phyloP scores from a whole-genome alignment of 64 coral and sea anemone species.

The Stichodactyla mertensii region DNA sequence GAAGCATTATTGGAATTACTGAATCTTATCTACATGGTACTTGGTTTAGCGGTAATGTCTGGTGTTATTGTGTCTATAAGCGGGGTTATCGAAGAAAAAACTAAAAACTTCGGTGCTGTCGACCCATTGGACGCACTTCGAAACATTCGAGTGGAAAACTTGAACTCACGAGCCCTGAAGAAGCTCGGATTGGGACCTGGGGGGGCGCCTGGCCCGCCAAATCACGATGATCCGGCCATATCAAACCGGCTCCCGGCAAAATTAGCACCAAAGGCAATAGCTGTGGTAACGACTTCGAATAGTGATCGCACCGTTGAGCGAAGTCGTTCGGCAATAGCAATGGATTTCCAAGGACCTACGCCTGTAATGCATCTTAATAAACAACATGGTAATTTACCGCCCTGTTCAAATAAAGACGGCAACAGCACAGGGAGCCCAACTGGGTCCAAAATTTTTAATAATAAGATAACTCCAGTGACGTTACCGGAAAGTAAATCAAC shows the following conservation, averaged over 20 bases:
- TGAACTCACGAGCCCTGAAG: constrained; percentile 82
- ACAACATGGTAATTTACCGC: not conserved
- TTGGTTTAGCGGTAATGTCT: constrained; percentile 97
- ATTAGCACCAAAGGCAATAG: constrained; percentile 1
- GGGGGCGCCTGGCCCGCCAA: not conserved
- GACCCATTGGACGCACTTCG: constrained; percentile 90
- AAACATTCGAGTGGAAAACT: constrained; percentile 77
- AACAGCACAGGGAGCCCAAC: not conserved
- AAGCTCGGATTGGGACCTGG: constrained; percentile 57
- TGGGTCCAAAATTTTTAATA: constrained; percentile 44
- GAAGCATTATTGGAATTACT: constrained; percentile 70
- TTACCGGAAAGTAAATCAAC: not conserved
- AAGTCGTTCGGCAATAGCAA: constrained; percentile 44
- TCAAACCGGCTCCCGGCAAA: constrained; percentile 3
- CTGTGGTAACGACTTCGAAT: not conserved
- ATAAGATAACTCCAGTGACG: constrained; percentile 39
- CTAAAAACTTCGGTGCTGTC: constrained; percentile 69
- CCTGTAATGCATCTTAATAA: constrained; percentile 53
- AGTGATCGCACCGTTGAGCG: constrained; percentile 8
- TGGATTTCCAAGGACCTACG: constrained; percentile 64
- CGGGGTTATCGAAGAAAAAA: constrained; percentile 96
- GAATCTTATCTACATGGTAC: constrained; percentile 89
- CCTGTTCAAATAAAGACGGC: not conserved
- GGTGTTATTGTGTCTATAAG: constrained; percentile 94
- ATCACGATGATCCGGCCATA: not conserved